phyloP scores from a whole-genome alignment of 2,888 invertebrate species.

The Bunonema sp. region DNA sequence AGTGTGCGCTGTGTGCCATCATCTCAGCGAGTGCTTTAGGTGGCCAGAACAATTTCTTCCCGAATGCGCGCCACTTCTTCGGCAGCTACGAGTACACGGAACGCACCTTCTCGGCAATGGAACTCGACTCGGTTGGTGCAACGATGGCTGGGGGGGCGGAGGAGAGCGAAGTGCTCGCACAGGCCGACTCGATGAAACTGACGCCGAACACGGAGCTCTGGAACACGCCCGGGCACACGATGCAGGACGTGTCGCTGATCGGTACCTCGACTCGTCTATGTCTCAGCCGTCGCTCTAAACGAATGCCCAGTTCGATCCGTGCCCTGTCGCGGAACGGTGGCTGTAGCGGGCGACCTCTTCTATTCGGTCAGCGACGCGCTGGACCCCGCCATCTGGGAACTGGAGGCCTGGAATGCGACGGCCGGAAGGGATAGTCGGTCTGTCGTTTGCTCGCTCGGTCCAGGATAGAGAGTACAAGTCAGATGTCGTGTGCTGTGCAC shows the following conservation, averaged over 20 bases:
- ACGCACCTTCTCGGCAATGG: constrained; percentile 21
- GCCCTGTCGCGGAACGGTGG: constrained; percentile 25
- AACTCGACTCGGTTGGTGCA: constrained; percentile 11
- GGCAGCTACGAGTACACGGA: constrained; percentile 32
- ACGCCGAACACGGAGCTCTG: constrained; percentile 31
- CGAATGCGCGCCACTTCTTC: constrained; percentile 35
- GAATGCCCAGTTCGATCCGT: constrained; percentile 16
- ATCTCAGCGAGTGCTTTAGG: neutral
- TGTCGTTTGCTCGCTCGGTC: neutral
- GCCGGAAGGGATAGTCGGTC: no score
- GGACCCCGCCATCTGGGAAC: no score
- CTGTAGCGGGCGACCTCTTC: constrained; percentile 17
- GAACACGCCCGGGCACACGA: constrained; percentile 39
- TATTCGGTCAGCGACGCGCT: no score
- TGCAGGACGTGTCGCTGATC: constrained; percentile 29
- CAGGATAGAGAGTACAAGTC: constrained; percentile 15
- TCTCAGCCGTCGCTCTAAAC: neutral
- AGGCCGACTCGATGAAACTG: constrained; percentile 25
- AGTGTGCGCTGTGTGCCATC: neutral
- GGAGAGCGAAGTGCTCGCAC: neutral
- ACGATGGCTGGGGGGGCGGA: neutral
- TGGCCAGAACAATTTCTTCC: constrained; percentile 26
- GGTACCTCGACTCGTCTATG: neutral
- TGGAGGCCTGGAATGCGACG: no score
- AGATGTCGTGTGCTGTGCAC: constrained; percentile 26